phyloP scores from a whole-genome alignment of 1,140 invertebrate genomes.

The Cataglyphis hispanica region DNA sequence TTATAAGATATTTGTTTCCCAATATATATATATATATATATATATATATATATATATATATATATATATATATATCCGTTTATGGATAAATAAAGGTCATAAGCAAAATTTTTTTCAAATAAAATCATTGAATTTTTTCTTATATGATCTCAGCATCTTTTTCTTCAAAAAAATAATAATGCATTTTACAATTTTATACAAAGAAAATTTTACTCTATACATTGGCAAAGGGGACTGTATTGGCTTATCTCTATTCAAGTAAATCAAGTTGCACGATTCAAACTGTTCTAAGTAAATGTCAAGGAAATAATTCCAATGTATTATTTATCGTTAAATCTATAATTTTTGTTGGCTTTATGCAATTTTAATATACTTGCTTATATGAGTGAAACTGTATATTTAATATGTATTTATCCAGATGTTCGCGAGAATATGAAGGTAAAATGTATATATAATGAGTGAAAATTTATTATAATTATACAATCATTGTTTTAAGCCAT shows the following conservation, averaged over 20 bases:
- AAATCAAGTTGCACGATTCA: conserved; percentile 64
- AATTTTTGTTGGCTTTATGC: conserved; percentile 68
- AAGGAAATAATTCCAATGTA: conserved; percentile 75
- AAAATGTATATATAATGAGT: conserved; percentile 30
- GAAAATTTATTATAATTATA: conserved; percentile 32
- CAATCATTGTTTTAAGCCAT: conserved; percentile 28
- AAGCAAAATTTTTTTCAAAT: not conserved
- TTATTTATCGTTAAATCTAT: conserved; percentile 74
- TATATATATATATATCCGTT: not conserved
- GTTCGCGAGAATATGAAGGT: conserved; percentile 73
- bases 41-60: too few species aligned
- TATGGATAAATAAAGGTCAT: not conserved
- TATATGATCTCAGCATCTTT: conserved; percentile 57
- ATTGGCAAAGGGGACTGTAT: conserved; percentile 71
- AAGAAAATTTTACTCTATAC: conserved; percentile 35
- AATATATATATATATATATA: not conserved
- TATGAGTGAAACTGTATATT: conserved; percentile 76
- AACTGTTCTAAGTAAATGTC: conserved; percentile 66
- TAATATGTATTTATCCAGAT: conserved; percentile 70
- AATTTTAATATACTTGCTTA: conserved; percentile 73
- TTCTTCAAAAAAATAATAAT: conserved; percentile 46
- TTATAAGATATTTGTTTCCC: not conserved
- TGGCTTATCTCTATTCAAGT: conserved; percentile 64
- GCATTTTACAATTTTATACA: conserved; percentile 71
- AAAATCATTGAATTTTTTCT: not conserved